These are phyloP conservation scores for Malurus alboscapulatus DNA, from an alignment of 2,113 vertebrate species.

Conservation along the genomic window DNA sequence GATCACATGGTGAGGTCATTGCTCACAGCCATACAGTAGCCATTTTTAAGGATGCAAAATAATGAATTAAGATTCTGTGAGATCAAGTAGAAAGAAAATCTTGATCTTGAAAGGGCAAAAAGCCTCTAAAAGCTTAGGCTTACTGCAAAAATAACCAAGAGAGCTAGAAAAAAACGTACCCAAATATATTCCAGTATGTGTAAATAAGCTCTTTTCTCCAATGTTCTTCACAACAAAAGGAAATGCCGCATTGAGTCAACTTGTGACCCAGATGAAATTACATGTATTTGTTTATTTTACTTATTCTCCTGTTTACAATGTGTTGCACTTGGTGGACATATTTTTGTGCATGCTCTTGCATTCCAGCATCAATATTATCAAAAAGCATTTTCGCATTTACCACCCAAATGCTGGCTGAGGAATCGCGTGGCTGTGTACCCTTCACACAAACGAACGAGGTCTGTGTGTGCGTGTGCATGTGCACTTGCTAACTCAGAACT, in stretches of 20 bases:
- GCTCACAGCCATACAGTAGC: accelerated
- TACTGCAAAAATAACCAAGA: constrained; percentile 20
- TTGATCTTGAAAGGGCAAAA: neutral
- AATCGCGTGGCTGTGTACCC: neutral
- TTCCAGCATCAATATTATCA: neutral
- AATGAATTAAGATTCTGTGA: neutral
- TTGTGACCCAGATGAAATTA: constrained; percentile 42
- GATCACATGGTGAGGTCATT: neutral
- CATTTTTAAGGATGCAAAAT: neutral
- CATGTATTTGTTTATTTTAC: constrained; percentile 47
- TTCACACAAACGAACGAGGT: neutral
- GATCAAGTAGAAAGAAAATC: neutral
- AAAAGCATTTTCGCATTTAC: neutral
- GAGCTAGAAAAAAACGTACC: neutral
- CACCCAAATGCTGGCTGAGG: neutral
- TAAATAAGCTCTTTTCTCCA: constrained; percentile 27
- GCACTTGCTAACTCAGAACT: neutral
- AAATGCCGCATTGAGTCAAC: constrained; percentile 47
- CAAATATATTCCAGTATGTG: neutral
- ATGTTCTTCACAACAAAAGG: neutral
- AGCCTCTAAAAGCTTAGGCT: neutral
- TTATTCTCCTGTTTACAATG: constrained; percentile 23
- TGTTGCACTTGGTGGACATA: neutral
- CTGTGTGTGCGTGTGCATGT: neutral
- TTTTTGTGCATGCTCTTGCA: neutral